A percentile compares a stretch with the other conserved stretches of the same genome.
Evolutionary conservation across 1,140 invertebrate genomes (phyloP).

Genomic region (Meloidogyne exigua): DNA sequence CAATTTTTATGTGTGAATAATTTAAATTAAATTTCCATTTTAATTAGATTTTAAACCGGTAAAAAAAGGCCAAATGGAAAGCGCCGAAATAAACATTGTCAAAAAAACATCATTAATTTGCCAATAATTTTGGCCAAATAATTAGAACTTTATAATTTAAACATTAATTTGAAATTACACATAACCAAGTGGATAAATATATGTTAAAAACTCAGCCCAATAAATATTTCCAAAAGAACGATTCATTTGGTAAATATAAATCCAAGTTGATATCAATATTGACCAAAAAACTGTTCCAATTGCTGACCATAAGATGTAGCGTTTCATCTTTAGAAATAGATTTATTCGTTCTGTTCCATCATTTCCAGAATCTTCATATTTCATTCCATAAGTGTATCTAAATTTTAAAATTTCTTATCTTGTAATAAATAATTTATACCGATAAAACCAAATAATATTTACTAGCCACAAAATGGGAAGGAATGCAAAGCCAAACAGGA

Average conservation of each 20-base stretch:
- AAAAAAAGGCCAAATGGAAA: too few species aligned
- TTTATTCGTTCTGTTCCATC: background rate
- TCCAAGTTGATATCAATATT: background rate
- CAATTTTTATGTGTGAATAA: background rate
- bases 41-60: too few species aligned
- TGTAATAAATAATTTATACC: background rate
- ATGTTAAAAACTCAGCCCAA: constrained; percentile 8
- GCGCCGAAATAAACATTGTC: too few species aligned
- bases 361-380: background rate
- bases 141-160: too few species aligned
- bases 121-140: too few species aligned
- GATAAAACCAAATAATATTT: constrained; percentile 22
- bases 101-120: too few species aligned
- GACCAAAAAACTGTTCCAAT: constrained; percentile 6
- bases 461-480: constrained; percentile 14
- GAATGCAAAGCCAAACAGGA: constrained; percentile 9
- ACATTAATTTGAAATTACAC: background rate
- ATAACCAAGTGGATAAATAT: constrained; percentile 15
- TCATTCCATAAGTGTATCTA: constrained; percentile 5
- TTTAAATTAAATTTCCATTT: too few species aligned
- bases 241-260: constrained; percentile 14
- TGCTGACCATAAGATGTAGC: constrained; percentile 7
- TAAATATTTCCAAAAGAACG: background rate
- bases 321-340: background rate
- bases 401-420: background rate